These are phyloP conservation scores for Ormyrus rosae DNA, from an alignment of 2,888 invertebrate species.

Conservation along the genomic window DNA sequence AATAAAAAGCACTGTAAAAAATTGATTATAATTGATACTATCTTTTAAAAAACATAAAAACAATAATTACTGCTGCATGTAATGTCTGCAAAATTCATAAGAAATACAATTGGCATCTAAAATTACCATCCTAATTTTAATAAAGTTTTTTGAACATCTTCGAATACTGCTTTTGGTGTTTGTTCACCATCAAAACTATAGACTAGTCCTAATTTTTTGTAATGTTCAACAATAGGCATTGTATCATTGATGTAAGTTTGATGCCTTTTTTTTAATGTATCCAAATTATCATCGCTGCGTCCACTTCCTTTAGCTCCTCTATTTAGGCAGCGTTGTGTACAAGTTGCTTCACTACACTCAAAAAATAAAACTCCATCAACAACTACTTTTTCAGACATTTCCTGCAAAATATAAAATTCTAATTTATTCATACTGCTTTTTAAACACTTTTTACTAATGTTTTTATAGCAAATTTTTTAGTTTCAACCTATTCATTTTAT, in stretches of 20 bases:
- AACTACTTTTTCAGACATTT: conserved; percentile 89
- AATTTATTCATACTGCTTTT: background rate
- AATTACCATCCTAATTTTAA: conserved; percentile 73
- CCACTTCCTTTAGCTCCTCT: conserved; percentile 94
- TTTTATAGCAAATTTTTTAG: background rate
- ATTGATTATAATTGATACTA: conserved; percentile 21
- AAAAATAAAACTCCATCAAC: conserved; percentile 94
- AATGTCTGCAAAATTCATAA: conserved; percentile 39
- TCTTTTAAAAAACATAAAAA: conserved; percentile 39
- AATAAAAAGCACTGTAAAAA: conserved; percentile 54
- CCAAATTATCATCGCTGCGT: conserved; percentile 94
- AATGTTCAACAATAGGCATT: conserved; percentile 92
- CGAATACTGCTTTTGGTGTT: conserved; percentile 82
- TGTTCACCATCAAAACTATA: conserved; percentile 85
- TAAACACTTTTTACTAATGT: background rate
- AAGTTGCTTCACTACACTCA: conserved; percentile 90
- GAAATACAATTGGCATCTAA: conserved; percentile 51
- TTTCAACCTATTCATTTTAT: too few species aligned
- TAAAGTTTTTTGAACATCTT: conserved; percentile 78
- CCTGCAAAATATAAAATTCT: conserved; percentile 67
- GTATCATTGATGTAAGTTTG: conserved; percentile 91
- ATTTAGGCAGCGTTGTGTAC: conserved; percentile 89
- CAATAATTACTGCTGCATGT: conserved; percentile 44
- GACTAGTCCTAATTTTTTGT: conserved; percentile 84
- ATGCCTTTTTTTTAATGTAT: conserved; percentile 91